Conservation (phyloP, 2,113 vertebrate genomes). For the Cryptomyrus ogoouensis region DNA sequence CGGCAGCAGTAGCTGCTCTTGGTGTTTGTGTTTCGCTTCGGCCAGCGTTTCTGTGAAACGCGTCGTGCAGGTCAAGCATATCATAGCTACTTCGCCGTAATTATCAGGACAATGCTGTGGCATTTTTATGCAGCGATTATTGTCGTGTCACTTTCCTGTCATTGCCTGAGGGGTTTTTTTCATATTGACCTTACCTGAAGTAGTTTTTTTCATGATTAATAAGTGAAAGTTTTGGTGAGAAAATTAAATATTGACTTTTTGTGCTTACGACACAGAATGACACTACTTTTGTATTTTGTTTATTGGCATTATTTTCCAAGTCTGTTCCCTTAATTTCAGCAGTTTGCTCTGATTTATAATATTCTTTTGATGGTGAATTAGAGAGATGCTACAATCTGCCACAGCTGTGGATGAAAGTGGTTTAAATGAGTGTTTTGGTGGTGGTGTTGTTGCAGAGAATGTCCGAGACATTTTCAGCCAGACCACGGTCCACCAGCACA, state of each 20-base stretch:
- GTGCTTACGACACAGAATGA: neutral
- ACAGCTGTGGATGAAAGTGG: neutral
- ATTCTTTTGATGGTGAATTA: neutral
- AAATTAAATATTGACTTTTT: neutral
- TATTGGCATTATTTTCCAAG: neutral
- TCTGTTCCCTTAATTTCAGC: neutral
- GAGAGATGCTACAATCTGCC: neutral
- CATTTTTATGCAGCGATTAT: neutral
- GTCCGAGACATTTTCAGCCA: constrained; percentile 94
- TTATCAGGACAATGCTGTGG: neutral
- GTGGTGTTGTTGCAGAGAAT: constrained; percentile 67
- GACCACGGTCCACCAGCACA: constrained; percentile 86
- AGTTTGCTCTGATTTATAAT: neutral
- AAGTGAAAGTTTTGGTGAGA: constrained; percentile 4
- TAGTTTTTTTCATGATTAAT: neutral
- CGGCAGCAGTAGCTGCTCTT: neutral
- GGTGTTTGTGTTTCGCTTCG: neutral
- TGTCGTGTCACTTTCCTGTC: neutral
- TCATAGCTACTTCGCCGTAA: neutral
- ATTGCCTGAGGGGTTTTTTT: neutral
- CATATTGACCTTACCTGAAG: neutral
- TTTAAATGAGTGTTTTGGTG: neutral
- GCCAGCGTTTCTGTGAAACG: neutral
- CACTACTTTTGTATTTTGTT: neutral
- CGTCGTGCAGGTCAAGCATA: neutral